Base-by-base conservation (phyloP, 30 jellyfish, hydroid and myxozoan genomes). In the Phacellophora camtschatica region DNA sequence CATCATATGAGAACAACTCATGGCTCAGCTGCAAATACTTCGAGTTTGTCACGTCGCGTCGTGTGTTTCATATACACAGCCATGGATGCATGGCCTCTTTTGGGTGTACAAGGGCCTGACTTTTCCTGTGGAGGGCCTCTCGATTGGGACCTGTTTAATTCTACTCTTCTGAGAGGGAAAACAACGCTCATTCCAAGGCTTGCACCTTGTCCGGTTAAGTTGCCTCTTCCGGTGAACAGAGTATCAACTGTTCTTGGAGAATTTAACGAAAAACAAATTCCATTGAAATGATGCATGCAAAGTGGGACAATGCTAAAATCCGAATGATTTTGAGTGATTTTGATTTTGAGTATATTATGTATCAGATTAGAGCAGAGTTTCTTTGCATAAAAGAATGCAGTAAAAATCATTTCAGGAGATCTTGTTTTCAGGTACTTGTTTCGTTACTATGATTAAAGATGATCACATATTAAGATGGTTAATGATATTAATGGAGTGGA, bases 11-110 rank as follows among this genome's bases (percentile, higher is more conserved):
- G 97, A 29, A 55, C 45, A 0, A 81, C 64, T 7, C 97, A 88
- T 55, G 97, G 95, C 57, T 88, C 97, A 2, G 95, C 89, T 9
- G 33, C 66, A 25, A 88, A 88, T 73, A 23, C 71, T n/a, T 88
- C 97, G 6, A 15, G 19, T 19, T 4, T 30, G n/a, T 90, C 89
- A 24, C 49, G 97, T 25, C 63, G 94, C 19, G 82, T 74, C 4
- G 73, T 39, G 0, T 88, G 97, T 81, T 78, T 43, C 54, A 65
- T 79, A 2, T 88, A 66, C 74, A 78, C 70, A 43, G 89, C 97
- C 13, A 71, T 71, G 89, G 97, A 88, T 71, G 94, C 97, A 1
- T 88, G 97, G 97, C 97, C 97, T 39, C 58, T 88, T 45, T 83
- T 88, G 16, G 97, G 97, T 19, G 97, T 88, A 28, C 89, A 81